Conservation (phyloP, 2,113 vertebrate genomes). For the Pungitius pungitius region DNA sequence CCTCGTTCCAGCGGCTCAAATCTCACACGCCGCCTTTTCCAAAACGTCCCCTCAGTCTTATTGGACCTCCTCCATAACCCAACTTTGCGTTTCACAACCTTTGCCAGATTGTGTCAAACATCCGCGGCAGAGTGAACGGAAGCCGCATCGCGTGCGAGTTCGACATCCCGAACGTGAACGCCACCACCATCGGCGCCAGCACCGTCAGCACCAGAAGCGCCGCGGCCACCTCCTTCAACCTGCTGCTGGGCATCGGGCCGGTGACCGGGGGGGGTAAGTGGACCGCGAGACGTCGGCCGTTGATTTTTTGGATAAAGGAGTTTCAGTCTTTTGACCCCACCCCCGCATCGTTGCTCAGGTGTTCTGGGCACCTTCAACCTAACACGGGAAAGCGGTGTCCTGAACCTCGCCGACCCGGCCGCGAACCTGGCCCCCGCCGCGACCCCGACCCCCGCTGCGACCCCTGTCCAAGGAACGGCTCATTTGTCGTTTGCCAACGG, state of each 20-base stretch:
- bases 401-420: neutral
- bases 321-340: no score
- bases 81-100: neutral
- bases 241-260: neutral
- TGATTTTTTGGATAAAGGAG: no score
- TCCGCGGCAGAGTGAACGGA: fast-evolving
- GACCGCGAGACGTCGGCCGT: no score
- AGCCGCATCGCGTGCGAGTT: slow-evolving; percentile 48
- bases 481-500: slow-evolving; percentile 15
- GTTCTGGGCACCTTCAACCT: fast-evolving
- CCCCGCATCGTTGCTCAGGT: neutral
- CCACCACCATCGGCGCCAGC: neutral
- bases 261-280: fast-evolving
- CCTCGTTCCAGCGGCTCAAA: no score
- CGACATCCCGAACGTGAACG: neutral
- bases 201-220: fast-evolving
- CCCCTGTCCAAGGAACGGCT: neutral
- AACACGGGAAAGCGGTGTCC: fast-evolving
- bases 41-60: no score
- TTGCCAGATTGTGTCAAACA: neutral
- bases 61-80: no score
- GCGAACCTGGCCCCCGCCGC: fast-evolving
- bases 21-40: no score
- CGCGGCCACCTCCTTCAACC: fast-evolving
- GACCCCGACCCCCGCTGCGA: no score